Percentiles rank a stretch among this genome's conserved stretches.
Evolutionary conservation across 1,140 invertebrate genomes (phyloP).

Genomic region (Lasioglossum baleicum): DNA sequence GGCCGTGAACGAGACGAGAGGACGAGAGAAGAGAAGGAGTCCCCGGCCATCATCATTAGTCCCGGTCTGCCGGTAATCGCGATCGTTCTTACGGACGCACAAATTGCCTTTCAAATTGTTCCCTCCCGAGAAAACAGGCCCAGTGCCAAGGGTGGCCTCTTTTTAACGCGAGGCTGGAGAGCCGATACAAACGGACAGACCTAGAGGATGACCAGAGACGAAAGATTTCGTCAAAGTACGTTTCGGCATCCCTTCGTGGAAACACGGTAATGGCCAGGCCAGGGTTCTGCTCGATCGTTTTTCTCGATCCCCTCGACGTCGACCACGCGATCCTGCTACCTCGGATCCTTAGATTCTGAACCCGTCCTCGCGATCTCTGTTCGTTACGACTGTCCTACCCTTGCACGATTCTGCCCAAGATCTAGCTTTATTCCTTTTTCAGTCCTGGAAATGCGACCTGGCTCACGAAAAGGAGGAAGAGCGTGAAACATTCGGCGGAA

Average conservation of each 20-base stretch:
- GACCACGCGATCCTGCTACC: neutral
- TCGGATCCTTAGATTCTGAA: neutral
- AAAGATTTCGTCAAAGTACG: slow-evolving; percentile 32
- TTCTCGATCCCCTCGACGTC: slow-evolving; percentile 31
- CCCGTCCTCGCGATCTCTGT: neutral
- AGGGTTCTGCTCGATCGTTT: slow-evolving; percentile 35
- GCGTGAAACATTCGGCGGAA: no score
- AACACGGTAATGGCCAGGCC: slow-evolving; percentile 51
- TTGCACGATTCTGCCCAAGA: no score
- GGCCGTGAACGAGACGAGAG: slow-evolving; percentile 43
- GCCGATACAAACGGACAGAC: slow-evolving; percentile 24
- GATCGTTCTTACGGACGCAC: slow-evolving; percentile 67
- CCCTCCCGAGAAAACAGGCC: slow-evolving; percentile 58
- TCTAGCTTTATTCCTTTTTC: no score
- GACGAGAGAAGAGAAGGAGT: slow-evolving; percentile 24
- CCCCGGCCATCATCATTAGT: slow-evolving; percentile 66
- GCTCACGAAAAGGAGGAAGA: no score
- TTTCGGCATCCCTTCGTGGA: slow-evolving; percentile 54
- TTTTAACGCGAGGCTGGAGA: slow-evolving; percentile 53
- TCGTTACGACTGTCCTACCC: neutral
- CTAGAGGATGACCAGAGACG: slow-evolving; percentile 44
- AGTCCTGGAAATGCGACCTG: no score
- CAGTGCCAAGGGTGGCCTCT: slow-evolving; percentile 59
- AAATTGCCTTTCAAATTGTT: slow-evolving; percentile 69
- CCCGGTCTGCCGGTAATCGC: slow-evolving; percentile 64